Base-by-base conservation (phyloP, 2,888 invertebrate species). In the Reticulitermes lucifugus region DNA sequence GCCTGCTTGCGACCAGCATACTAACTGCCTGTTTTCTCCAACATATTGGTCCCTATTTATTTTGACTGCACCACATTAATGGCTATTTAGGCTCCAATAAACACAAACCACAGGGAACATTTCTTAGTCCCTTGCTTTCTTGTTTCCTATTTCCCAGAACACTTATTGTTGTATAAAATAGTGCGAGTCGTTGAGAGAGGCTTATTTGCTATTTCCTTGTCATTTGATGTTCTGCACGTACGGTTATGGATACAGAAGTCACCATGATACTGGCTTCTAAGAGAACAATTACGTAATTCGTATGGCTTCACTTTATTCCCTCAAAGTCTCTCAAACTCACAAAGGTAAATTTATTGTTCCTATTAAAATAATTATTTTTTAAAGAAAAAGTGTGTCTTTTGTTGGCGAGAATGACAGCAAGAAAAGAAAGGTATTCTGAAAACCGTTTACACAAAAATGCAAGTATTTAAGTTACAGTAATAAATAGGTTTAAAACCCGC, bases 51-150 rank as follows among this genome's bases (percentile, higher is more conserved):
- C 55, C 55, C 55, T 18, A 55, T 55, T 65, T 65, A 25, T 65
- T 65, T 51, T 51, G 18, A 25, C 51, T 79, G 79, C 18, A 18
- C 71, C 70, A 46, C 73, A 29, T 41, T 83, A 83, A 83, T 83
- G 71, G 83, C 43, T 83, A 70, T 83, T 83, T 83, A 83, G 70
- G 46, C 71, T 71, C 70, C 83, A 71, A 83, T 83, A 83, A 83
- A 83, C 83, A 70, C 73, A 79, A 25, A 65, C 65, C 65, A 65
- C 65, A n/a, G 5, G 65, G 7, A 65, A n/a, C 65, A 65, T 65
- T 65, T 65, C 65, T 65, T 65, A 65, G n/a, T n/a, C n/a, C 12
- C 25, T n/a, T 65, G n/a, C 25, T 65, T 65, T 25, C 9, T 3
- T 65, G 65, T 65, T 65, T 65, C 25, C 12, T 65, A 65, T 25